Percentiles rank a stretch among this genome's conserved stretches.
These are phyloP conservation scores for Vimba vimba DNA, from an alignment of 2,113 vertebrate genomes.

Conservation along the genomic window DNA sequence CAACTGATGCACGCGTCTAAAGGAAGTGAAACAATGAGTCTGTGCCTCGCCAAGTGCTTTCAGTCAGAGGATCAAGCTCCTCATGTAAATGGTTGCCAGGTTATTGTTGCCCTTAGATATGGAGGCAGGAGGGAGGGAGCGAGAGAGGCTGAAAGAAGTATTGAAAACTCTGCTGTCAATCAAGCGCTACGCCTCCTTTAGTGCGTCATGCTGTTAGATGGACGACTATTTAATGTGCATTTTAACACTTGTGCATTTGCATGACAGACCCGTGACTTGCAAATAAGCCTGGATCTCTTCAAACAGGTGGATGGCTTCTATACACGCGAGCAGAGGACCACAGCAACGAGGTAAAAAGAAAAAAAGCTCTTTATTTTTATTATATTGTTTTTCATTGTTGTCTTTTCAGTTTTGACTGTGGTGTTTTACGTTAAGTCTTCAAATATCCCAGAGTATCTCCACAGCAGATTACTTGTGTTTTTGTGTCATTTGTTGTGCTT, in stretches of 20 bases:
- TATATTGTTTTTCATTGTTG: background rate
- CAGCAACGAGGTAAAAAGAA: conserved; percentile 66
- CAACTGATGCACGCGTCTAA: conserved; percentile 42
- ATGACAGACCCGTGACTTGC: conserved; percentile 73
- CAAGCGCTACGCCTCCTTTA: conserved; percentile 53
- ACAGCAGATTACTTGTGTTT: background rate
- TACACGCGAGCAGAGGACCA: conserved; percentile 54
- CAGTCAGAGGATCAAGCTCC: conserved; percentile 72
- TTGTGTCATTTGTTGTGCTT: background rate
- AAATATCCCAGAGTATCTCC: background rate
- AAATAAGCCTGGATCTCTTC: conserved; percentile 62
- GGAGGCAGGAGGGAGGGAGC: conserved; percentile 61
- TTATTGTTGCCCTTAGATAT: conserved; percentile 83
- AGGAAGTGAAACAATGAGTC: conserved; percentile 56
- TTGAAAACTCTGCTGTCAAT: conserved; percentile 53
- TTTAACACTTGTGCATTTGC: conserved; percentile 70
- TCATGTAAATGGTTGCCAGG: conserved; percentile 82
- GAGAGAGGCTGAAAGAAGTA: conserved; percentile 56
- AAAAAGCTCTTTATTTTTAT: background rate
- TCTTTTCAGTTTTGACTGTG: background rate
- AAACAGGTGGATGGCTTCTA: conserved; percentile 67
- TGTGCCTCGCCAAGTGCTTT: conserved; percentile 65
- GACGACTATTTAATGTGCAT: conserved; percentile 47
- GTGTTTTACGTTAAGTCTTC: background rate
- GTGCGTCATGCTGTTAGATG: conserved; percentile 50